Base-by-base conservation (phyloP, 2,888 invertebrate genomes). In the Erebia ligea region DNA sequence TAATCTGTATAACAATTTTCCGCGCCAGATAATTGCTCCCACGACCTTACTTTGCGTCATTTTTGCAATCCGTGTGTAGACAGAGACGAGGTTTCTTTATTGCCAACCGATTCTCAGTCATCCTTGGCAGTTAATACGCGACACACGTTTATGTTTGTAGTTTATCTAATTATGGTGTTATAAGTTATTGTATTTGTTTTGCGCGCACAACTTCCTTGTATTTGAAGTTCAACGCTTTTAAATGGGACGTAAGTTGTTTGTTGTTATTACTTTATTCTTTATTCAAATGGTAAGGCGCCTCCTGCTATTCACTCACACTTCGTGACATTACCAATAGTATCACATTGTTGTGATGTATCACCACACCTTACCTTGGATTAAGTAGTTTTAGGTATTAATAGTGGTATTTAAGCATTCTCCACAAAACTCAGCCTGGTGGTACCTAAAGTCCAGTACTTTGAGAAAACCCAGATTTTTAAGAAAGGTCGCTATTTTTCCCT, bases 171-270 rank as follows among this genome's bases (percentile, higher is more conserved):
- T 67, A 64, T 68, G 64, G 67, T 69, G 57, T 71, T 34, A 34
- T 6, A 34, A 34, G 34, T 34, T 56, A 58, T 67, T 69, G 63
- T 54, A 11, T 66, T 52, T 57, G 48, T 56, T 68, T 59, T 68
- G 57, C 65, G 62, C 59, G 54, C 10, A 62, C 17, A 50, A 50
- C 50, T 69, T 68, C 52, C 66, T 64, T 59, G 34, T 59, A 11
- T 57, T 15, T 6, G 61, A 52, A 59, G 45, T 45, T 40, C 63
- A 34, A 45, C 57, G 25, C 9, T 64, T 57, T 48, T 73, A 71
- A 68, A 76, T 76, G 74, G 70, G 76, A 73, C 71, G 76, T 76
- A 67, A 76, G 74, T 76, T 66, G 56, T 57, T 56, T 58, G 5
- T 19, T 52, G 52, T 52, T 48, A 6, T 34, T 34, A 34, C 34